Base-by-base conservation (phyloP, 2,888 invertebrate genomes). In the Eristalinus aeneus region DNA sequence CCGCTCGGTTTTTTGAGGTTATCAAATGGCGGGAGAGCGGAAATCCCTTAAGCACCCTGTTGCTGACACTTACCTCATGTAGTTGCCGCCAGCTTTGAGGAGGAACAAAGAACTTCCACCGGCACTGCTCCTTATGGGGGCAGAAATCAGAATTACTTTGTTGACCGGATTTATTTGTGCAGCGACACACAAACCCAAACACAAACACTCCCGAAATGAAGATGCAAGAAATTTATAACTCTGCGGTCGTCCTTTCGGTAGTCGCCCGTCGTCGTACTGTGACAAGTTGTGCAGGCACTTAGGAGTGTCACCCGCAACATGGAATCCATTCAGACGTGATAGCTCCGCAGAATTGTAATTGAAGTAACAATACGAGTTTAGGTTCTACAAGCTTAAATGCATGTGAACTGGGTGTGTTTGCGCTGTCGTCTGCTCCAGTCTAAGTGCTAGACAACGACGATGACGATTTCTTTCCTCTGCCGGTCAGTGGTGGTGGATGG, bases 21-120 rank as follows among this genome's bases (percentile, higher is more conserved):
- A 71, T 67, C 31, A 58, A 39, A 73, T 83, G 68, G 23, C 16
- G 61, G 61, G 23, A 36, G 9, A 39, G 58, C 58, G 75, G 84
- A 76, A 63, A 72, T 72, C 67, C 72, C 22, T 68, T 61, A 65
- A 86, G 81, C 69, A 86, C 73, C 81, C 85, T 86, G 85, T 86
- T 86, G 85, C 85, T 86, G 85, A 81, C 85, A 86, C 73, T 81
- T 73, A 77, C 74, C 80, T 68, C 20, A 63, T 77, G 31, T 68
- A 79, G 82, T 64, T 78, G 58, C n/a, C 32, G 64, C 73, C 32
- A 36, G 58, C 68, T 61, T 36, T 54, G 31, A 20, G 46, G 8
- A 32, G 36, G 16, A 69, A 34, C 34, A 78, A 58, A 39, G 64
- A 39, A 9, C 31, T 61, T 56, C 65, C 61, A 39, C 53, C 10